Evolutionary conservation across 92 coral and sea anemone genomes (phyloP).

Genomic region (Phymanthus crucifer): DNA sequence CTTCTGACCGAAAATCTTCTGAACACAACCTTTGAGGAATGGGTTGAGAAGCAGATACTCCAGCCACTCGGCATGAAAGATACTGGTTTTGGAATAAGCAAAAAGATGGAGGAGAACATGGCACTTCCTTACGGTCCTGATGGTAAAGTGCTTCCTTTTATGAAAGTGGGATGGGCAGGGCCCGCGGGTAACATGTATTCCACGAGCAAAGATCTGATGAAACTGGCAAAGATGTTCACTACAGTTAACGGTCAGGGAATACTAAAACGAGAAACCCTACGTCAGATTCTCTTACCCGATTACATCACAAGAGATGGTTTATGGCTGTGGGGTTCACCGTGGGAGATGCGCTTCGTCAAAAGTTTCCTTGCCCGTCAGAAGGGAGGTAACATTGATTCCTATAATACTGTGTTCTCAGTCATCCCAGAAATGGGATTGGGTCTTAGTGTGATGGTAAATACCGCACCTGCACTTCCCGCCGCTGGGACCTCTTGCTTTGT

Average conservation of each 20-base stretch:
- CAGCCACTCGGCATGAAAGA: constrained; percentile 58
- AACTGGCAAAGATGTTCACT: constrained; percentile 51
- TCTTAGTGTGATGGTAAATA: constrained; percentile 49
- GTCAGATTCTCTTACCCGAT: constrained; percentile 50
- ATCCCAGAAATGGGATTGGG: constrained; percentile 32
- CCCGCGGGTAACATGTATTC: constrained; percentile 80
- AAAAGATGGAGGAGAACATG: constrained; percentile 25
- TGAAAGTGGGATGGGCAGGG: constrained; percentile 59
- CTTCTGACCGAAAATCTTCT: constrained; percentile 61
- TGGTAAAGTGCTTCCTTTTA: constrained; percentile 46
- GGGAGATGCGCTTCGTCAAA: constrained; percentile 62
- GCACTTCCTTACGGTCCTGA: constrained; percentile 48
- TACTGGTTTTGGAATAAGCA: constrained; percentile 48
- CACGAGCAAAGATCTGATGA: constrained; percentile 57
- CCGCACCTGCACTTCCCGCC: constrained; percentile 20
- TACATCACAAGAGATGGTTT: constrained; percentile 58
- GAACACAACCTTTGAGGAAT: constrained; percentile 61
- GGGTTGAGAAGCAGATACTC: constrained; percentile 48
- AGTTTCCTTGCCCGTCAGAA: constrained; percentile 56
- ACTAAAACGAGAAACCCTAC: constrained; percentile 44
- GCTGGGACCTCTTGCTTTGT: constrained; percentile 30
- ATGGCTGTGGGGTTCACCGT: constrained; percentile 71
- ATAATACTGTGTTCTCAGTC: constrained; percentile 51
- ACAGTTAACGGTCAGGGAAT: constrained; percentile 45
- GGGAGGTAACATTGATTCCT: constrained; percentile 53